phyloP scores from a whole-genome alignment of 2,888 invertebrate genomes.

The Chrysina gloriosa region DNA sequence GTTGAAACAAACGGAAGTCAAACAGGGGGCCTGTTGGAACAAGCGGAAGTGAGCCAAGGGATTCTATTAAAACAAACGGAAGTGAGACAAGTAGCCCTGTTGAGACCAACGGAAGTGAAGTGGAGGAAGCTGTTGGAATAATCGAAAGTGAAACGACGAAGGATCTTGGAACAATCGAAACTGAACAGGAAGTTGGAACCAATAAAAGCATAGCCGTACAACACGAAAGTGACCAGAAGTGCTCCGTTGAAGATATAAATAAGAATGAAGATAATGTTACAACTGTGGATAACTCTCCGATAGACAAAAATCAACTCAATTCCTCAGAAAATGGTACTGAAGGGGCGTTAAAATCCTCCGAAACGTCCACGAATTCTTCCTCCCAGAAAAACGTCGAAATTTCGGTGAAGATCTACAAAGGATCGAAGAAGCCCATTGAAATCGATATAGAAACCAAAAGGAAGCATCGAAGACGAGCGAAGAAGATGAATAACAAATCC shows the following conservation, averaged over 20 bases:
- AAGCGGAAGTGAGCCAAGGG: neutral
- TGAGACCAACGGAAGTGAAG: neutral
- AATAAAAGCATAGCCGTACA: neutral
- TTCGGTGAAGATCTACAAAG: conserved; percentile 39
- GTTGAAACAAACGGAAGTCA: too few species aligned
- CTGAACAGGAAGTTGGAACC: neutral
- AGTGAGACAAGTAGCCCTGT: neutral
- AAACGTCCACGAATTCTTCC: conserved; percentile 3
- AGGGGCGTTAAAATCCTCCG: too few species aligned
- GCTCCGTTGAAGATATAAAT: neutral
- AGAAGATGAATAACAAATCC: conserved; percentile 35
- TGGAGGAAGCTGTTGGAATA: neutral
- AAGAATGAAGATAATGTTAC: neutral
- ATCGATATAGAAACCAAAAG: conserved; percentile 40
- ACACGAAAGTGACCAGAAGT: neutral
- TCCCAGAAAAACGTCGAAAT: conserved; percentile 38
- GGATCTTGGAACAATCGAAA: too few species aligned
- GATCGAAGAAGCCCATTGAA: conserved; percentile 39
- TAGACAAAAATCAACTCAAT: neutral
- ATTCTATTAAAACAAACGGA: neutral
- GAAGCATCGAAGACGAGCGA: neutral
- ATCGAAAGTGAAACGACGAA: neutral
- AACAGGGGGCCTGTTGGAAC: neutral
- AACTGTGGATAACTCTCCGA: neutral
- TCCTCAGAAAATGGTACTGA: too few species aligned